These are phyloP conservation scores for Aphodius granarius DNA, from an alignment of 2,888 invertebrate species.

Conservation along the genomic window DNA sequence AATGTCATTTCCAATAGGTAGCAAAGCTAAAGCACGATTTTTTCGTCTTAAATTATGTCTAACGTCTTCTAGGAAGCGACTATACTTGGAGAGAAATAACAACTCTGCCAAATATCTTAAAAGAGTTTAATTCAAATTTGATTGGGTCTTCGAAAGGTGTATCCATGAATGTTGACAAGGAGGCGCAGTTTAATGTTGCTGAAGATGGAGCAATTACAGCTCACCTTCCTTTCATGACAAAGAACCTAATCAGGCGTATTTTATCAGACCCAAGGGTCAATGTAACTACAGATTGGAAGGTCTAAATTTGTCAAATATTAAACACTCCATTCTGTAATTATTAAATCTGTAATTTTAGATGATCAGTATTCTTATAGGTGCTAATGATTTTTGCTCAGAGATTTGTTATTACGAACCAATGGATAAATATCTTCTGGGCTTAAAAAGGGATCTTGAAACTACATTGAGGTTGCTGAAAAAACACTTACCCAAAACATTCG, in stretches of 20 bases:
- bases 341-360: constrained; percentile 47
- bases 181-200: constrained; percentile 62
- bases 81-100: constrained; percentile 58
- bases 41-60: background rate
- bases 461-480: constrained; percentile 58
- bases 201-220: constrained; percentile 61
- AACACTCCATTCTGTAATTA: background rate
- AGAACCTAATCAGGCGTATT: constrained; percentile 58
- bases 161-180: constrained; percentile 52
- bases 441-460: constrained; percentile 56
- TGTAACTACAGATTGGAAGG: constrained; percentile 63
- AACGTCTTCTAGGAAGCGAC: constrained; percentile 53
- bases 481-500: constrained; percentile 62
- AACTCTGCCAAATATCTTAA: constrained; percentile 63
- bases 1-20: constrained; percentile 42
- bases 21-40: no score
- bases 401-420: constrained; percentile 56
- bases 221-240: constrained; percentile 62
- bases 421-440: constrained; percentile 51
- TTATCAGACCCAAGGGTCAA: constrained; percentile 58
- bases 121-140: constrained; percentile 66
- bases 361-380: constrained; percentile 61
- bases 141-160: constrained; percentile 62
- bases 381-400: constrained; percentile 64
- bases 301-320: constrained; percentile 43